Conservation (phyloP, 2,797 vertebrate species). For the Sitta carolinensis region DNA sequence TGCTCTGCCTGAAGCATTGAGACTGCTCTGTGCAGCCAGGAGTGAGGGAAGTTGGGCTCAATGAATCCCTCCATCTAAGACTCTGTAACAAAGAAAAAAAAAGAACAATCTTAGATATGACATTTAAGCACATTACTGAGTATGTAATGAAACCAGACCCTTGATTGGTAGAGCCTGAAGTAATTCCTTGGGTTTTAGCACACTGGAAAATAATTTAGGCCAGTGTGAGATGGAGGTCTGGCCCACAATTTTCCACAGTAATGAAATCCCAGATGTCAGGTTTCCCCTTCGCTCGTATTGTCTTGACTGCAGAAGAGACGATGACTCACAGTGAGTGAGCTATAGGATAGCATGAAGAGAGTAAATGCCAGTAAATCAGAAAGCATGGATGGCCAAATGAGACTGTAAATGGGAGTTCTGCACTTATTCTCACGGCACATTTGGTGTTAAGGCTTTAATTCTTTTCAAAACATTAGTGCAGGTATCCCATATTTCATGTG, state of each 20-base stretch:
- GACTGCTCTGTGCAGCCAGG: not conserved
- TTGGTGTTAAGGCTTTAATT: not conserved
- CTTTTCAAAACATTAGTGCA: not conserved
- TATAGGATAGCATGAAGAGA: not conserved
- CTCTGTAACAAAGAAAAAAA: not conserved
- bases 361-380: not conserved
- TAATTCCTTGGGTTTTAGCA: not conserved
- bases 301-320: not conserved
- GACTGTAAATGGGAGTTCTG: not conserved
- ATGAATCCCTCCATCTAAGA: not conserved
- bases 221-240: not conserved
- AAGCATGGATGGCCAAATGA: not conserved
- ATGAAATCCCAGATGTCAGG: not conserved
- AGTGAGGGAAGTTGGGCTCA: not conserved
- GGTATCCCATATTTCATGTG: not conserved
- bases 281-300: accelerated
- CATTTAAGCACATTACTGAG: not conserved
- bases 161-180: accelerated
- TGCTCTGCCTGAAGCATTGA: not conserved
- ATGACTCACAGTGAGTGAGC: not conserved
- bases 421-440: not conserved
- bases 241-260: not conserved
- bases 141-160: not conserved
- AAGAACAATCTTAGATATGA: not conserved
- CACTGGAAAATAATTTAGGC: not conserved